Evolutionary conservation across 1,140 invertebrate species (phyloP).

Genomic region (Drosophila sulfurigaster): DNA sequence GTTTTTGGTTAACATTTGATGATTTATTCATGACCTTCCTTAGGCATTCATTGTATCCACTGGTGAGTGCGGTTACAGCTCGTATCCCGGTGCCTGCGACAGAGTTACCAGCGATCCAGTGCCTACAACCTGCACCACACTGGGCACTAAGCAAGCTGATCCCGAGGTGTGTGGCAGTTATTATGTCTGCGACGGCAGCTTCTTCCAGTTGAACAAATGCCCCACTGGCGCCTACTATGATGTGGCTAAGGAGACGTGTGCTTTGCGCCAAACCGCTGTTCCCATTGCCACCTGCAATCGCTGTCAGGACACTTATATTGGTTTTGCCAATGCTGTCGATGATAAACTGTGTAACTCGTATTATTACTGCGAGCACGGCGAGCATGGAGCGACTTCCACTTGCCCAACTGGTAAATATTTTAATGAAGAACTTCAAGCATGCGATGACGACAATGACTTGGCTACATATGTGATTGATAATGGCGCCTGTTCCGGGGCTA

Average conservation of each 20-base stretch:
- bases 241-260: rapidly evolving
- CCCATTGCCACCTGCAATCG: constrained; percentile 48
- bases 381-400: rapidly evolving
- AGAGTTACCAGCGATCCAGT: constrained; percentile 10
- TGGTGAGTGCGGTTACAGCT: neutral
- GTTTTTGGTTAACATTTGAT: no score
- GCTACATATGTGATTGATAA: neutral
- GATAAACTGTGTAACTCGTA: constrained; percentile 29
- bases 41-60: constrained; percentile 23
- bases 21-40: neutral
- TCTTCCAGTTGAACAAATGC: constrained; percentile 20
- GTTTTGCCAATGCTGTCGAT: constrained; percentile 52
- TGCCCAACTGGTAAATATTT: constrained; percentile 22
- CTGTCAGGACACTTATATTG: constrained; percentile 27
- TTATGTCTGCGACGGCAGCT: constrained; percentile 22
- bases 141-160: rapidly evolving
- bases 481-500: constrained; percentile 44
- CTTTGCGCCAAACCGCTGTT: constrained; percentile 12
- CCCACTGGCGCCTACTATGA: constrained; percentile 40
- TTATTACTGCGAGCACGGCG: constrained; percentile 45
- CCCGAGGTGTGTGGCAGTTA: constrained; percentile 32
- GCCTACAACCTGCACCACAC: neutral
- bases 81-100: constrained; percentile 11
- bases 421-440: constrained; percentile 44
- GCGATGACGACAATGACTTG: neutral